Conservation (phyloP, 2,888 invertebrate species). For the Cryptocephalus moraei region DNA sequence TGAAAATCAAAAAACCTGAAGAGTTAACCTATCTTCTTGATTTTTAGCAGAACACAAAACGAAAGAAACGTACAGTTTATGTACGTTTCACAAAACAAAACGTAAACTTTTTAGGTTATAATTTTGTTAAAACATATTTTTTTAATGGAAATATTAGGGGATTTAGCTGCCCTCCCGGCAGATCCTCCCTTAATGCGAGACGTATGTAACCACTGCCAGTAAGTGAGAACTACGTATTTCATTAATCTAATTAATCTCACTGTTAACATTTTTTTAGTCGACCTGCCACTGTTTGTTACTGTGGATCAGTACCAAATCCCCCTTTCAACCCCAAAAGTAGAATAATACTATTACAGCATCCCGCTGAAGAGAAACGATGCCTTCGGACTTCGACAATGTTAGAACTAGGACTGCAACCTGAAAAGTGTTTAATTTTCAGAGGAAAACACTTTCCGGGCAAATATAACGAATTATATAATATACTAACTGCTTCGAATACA, state of each 20-base stretch:
- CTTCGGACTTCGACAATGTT: slow-evolving; percentile 86
- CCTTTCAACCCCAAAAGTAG: slow-evolving; percentile 58
- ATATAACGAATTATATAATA: slow-evolving; percentile 53
- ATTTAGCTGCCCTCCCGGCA: slow-evolving; percentile 61
- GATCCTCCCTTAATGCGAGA: slow-evolving; percentile 68
- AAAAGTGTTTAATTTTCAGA: slow-evolving; percentile 67
- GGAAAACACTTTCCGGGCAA: slow-evolving; percentile 77
- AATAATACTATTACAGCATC: slow-evolving; percentile 81
- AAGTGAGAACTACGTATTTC: slow-evolving; percentile 45
- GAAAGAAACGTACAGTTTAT: too few species aligned
- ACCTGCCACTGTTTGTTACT: slow-evolving; percentile 85
- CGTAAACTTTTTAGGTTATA: too few species aligned
- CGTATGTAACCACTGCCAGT: slow-evolving; percentile 66
- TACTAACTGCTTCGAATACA: slow-evolving; percentile 58
- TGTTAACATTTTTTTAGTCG: slow-evolving; percentile 46
- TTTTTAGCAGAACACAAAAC: too few species aligned
- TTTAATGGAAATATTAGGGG: slow-evolving; percentile 49
- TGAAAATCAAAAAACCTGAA: too few species aligned
- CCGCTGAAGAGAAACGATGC: slow-evolving; percentile 84
- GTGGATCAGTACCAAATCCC: slow-evolving; percentile 64
- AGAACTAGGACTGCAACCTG: slow-evolving; percentile 58
- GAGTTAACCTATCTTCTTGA: too few species aligned
- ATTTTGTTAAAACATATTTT: too few species aligned
- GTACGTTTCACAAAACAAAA: too few species aligned
- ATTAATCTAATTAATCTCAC: slow-evolving; percentile 1